A percentile compares a stretch with the other conserved stretches of the same genome.
Conservation (phyloP, 2,113 vertebrate genomes). For the Prietella phreatophila region DNA sequence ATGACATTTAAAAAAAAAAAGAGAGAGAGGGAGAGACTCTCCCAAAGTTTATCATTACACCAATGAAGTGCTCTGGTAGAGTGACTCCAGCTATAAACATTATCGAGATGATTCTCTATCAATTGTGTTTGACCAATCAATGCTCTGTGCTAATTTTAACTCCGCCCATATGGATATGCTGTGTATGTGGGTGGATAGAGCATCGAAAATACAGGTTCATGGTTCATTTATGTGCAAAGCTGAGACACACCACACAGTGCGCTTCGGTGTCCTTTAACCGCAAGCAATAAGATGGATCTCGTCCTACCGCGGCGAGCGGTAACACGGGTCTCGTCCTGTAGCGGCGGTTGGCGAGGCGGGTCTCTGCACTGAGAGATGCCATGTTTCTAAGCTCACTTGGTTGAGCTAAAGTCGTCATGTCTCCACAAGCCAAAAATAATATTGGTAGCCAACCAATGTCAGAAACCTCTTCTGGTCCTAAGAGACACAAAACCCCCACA, state of each 20-base stretch:
- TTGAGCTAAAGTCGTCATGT: background rate
- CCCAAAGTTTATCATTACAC: background rate
- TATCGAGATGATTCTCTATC: background rate
- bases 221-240: background rate
- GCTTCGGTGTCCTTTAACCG: background rate
- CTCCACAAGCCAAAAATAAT: background rate
- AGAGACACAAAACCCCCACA: background rate
- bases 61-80: background rate
- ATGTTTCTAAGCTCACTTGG: background rate
- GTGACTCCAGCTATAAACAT: background rate
- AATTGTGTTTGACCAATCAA: background rate
- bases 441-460: background rate
- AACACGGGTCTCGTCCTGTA: no score
- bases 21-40: background rate
- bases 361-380: conserved; percentile 2
- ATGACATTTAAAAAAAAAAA: no score
- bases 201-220: background rate
- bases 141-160: background rate
- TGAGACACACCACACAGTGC: background rate
- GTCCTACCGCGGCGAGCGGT: no score
- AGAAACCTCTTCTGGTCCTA: background rate
- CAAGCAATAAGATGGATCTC: background rate
- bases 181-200: background rate
- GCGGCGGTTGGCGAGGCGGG: no score
- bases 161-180: background rate